Evolutionary conservation across 2,797 vertebrate genomes (phyloP), one percentile per base, ranked within the genome.

Genomic region (Falco concolor): DNA sequence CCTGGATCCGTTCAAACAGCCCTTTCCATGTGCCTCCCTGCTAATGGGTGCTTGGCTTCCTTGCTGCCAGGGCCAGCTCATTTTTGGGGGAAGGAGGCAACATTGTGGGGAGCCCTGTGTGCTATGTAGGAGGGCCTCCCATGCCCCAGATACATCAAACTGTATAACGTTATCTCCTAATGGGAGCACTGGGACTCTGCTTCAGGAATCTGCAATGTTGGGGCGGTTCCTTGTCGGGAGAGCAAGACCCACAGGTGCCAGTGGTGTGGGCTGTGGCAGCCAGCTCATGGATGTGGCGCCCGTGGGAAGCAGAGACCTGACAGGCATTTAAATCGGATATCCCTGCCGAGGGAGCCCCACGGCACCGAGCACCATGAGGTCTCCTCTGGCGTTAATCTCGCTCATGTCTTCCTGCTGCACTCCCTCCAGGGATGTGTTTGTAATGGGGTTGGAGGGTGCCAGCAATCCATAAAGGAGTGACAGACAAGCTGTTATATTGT

Each of bases 71-170:
- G 49, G 53, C 21, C 40, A 53, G 67, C 63, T n/a, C 6, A 0
- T 49, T 76, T 87, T 57, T 45, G 78, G 75, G 45, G 84, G 67
- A 53, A 78, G 78, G 53, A 87, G 30, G 52, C 5, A 3, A 19
- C 24, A 25, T 4, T 38, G 84, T 2, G 38, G 89, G 45, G 53
- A 72, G 78, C 61, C 63, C 84, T 34, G 81, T 76, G 89, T 67
- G 79, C 78, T 85, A 3, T 5, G 14, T 59, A 61, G 68, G 73
- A 91, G 72, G 75, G 68, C 84, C 61, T 96, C 38, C 84, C 80
- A 9, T 93, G 95, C 84, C 95, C 95, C 72, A 81, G 92, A 92
- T 95, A 85, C 90, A 96, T 96, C 95, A 87, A 88, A 89, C 93
- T 9, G 63, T 69, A 57, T 89, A 92, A 93, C 2, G 13, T 95